Conservation (phyloP, 1,140 invertebrate genomes). For the Cyrtorhinus lividipennis region DNA sequence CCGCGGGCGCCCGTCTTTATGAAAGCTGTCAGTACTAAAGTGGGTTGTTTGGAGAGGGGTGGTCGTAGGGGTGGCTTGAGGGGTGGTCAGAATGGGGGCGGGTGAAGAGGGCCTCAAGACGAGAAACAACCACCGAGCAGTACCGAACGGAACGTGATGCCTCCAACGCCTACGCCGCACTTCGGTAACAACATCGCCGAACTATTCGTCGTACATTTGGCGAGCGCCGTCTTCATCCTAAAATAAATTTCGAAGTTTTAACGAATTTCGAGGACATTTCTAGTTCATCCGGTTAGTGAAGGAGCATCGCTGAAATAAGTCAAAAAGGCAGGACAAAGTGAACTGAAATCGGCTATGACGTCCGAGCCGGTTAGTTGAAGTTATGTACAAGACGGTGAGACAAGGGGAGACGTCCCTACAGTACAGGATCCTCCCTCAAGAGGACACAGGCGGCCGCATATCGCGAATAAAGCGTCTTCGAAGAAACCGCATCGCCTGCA, state of each 20-base stretch:
- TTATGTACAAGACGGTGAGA: constrained; percentile 56
- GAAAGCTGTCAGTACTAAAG: too few species aligned
- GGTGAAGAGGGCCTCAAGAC: too few species aligned
- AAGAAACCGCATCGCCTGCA: constrained; percentile 13
- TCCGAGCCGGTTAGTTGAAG: background rate
- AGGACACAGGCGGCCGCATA: constrained; percentile 15
- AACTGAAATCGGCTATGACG: too few species aligned
- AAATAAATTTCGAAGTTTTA: background rate
- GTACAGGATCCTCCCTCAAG: constrained; percentile 52
- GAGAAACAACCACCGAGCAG: too few species aligned
- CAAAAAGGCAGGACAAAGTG: background rate
- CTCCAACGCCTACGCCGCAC: background rate
- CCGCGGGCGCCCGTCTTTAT: too few species aligned
- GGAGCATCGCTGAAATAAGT: background rate
- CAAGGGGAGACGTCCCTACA: constrained; percentile 56
- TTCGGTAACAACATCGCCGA: background rate
- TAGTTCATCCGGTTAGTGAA: background rate
- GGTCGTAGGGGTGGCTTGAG: too few species aligned
- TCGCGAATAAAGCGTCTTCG: constrained; percentile 4
- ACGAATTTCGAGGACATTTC: background rate
- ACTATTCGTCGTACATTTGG: background rate
- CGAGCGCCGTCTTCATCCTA: background rate
- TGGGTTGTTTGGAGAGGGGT: too few species aligned
- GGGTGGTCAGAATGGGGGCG: too few species aligned
- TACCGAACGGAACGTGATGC: background rate